A percentile compares a stretch with the other conserved stretches of the same genome.
Evolutionary conservation across 1,140 invertebrate genomes (phyloP).

Genomic region (Bombus pyrosoma): DNA sequence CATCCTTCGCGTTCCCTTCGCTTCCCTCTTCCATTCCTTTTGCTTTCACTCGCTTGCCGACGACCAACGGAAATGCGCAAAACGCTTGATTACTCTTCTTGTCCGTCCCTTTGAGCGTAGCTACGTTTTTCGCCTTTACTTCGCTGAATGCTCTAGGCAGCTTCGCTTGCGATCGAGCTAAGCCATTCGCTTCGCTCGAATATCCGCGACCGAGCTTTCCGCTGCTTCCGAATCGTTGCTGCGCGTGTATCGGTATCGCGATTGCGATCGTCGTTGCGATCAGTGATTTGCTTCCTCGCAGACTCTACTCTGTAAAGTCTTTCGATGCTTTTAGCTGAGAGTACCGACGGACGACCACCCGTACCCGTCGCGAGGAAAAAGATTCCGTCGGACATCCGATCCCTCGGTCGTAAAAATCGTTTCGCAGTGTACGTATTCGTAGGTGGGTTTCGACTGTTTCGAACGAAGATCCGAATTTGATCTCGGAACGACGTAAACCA

Average conservation of each 20-base stretch:
- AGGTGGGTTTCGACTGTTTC: neutral
- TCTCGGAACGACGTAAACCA: neutral
- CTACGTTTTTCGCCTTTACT: neutral
- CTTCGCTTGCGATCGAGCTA: neutral
- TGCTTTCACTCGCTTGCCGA: slow-evolving; percentile 16
- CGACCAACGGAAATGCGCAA: slow-evolving; percentile 16
- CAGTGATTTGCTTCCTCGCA: neutral
- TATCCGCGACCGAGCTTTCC: neutral
- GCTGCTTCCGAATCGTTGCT: too few species aligned
- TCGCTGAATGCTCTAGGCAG: neutral
- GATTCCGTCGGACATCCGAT: neutral
- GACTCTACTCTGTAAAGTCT: neutral
- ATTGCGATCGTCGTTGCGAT: too few species aligned
- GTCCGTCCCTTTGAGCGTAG: neutral
- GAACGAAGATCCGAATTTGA: neutral
- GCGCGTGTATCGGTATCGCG: too few species aligned
- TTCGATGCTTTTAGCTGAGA: neutral
- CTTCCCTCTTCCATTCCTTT: neutral
- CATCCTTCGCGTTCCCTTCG: neutral
- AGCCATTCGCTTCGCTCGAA: neutral
- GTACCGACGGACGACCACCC: too few species aligned
- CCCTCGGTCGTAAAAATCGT: neutral
- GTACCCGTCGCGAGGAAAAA: neutral
- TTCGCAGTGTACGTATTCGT: too few species aligned
- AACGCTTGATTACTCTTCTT: slow-evolving; percentile 49